These are phyloP conservation scores for Dermochelys coriacea DNA, from an alignment of 2,797 vertebrate genomes.

Conservation along the genomic window DNA sequence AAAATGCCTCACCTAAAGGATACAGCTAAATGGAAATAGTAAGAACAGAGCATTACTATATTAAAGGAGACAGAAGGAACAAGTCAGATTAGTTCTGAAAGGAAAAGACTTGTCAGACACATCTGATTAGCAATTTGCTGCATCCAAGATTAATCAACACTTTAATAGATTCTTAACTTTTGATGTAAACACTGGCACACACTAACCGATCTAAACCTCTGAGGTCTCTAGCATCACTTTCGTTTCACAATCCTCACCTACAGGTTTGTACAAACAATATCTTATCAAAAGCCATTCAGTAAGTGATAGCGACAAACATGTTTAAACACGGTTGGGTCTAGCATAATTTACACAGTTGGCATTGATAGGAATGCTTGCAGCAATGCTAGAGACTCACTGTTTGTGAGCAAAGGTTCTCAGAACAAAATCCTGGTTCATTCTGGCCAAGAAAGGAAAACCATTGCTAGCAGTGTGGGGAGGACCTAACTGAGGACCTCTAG, in stretches of 20 bases:
- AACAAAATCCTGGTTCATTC: neutral
- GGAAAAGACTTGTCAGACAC: neutral
- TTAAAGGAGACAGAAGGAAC: neutral
- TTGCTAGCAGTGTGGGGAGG: neutral
- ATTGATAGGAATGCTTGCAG: neutral
- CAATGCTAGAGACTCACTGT: neutral
- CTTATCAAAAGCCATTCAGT: neutral
- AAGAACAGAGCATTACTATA: rapidly evolving
- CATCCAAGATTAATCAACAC: neutral
- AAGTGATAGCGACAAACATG: neutral
- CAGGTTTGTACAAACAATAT: neutral
- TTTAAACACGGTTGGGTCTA: neutral
- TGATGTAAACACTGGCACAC: neutral
- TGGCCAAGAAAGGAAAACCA: neutral
- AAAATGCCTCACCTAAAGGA: neutral
- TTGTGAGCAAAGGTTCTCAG: neutral
- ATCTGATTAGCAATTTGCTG: neutral
- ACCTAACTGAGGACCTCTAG: neutral
- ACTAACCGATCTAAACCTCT: neutral
- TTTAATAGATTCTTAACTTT: neutral
- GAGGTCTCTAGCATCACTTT: neutral
- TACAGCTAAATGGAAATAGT: neutral
- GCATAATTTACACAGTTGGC: neutral
- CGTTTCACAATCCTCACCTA: neutral
- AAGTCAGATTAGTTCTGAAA: neutral